A percentile compares a stretch with the other conserved stretches of the same genome.
Evolutionary conservation across 2,888 invertebrate species (phyloP).

Genomic region (Barypeithes pellucidus): DNA sequence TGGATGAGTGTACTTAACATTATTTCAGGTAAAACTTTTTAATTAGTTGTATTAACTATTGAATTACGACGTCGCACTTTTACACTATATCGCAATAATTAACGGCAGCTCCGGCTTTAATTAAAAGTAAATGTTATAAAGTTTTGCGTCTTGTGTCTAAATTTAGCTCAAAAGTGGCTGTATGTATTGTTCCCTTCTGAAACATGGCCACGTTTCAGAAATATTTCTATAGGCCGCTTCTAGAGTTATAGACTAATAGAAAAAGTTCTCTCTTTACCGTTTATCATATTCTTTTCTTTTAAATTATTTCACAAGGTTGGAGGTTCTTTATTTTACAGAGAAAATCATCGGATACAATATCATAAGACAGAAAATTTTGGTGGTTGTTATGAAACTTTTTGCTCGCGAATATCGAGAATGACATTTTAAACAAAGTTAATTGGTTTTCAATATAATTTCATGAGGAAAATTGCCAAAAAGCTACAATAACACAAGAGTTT

Average conservation of each 20-base stretch:
- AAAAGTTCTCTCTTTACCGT: slow-evolving; percentile 10
- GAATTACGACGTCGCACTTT: slow-evolving; percentile 48
- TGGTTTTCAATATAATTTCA: too few species aligned
- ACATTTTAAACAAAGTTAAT: too few species aligned
- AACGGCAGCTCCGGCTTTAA: slow-evolving; percentile 46
- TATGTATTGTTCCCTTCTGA: slow-evolving; percentile 37
- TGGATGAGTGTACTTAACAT: too few species aligned
- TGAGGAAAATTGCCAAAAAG: too few species aligned
- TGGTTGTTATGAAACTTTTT: too few species aligned
- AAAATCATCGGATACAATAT: too few species aligned
- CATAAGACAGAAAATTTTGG: too few species aligned
- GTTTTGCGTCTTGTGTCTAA: slow-evolving; percentile 40
- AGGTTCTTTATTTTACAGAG: too few species aligned
- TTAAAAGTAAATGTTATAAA: slow-evolving; percentile 52
- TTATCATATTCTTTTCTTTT: background rate
- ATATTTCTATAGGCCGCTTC: background rate
- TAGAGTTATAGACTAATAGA: slow-evolving; percentile 19
- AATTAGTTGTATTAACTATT: slow-evolving; percentile 50
- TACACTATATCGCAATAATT: slow-evolving; percentile 46
- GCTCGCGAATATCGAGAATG: too few species aligned
- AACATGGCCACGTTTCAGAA: slow-evolving; percentile 18
- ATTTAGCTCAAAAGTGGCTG: slow-evolving; percentile 19
- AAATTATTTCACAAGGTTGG: too few species aligned
- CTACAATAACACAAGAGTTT: too few species aligned
- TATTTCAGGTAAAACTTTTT: slow-evolving; percentile 47